These are phyloP conservation scores for Labeo catla DNA, from an alignment of 2,113 vertebrate species.

Conservation along the genomic window DNA sequence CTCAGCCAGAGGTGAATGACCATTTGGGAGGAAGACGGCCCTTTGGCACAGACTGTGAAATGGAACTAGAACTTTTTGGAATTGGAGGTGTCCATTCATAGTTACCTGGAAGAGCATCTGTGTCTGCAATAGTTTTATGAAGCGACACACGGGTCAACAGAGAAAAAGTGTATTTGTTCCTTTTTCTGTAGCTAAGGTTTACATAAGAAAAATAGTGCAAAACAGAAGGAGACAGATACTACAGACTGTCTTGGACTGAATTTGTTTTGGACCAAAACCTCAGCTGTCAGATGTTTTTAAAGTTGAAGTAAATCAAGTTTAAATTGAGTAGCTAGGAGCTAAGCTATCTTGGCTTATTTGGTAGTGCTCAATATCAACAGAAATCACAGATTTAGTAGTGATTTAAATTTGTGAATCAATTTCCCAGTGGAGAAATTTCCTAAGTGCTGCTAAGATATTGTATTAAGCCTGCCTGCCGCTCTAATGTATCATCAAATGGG, in stretches of 20 bases:
- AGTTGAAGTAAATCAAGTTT: background rate
- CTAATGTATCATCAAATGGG: background rate
- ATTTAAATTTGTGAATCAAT: slow-evolving; percentile 29
- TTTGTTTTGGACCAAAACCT: background rate
- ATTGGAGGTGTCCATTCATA: slow-evolving; percentile 35
- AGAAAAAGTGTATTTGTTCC: background rate
- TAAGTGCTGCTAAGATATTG: background rate
- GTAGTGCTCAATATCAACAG: background rate
- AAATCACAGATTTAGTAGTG: background rate
- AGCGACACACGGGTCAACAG: background rate
- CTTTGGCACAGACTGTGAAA: slow-evolving; percentile 42
- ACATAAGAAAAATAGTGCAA: background rate
- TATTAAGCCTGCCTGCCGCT: background rate
- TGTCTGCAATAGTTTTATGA: background rate
- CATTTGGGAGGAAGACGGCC: slow-evolving; percentile 33
- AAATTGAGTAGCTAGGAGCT: background rate
- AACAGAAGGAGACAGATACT: background rate
- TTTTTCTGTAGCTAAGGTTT: slow-evolving; percentile 7
- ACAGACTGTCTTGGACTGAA: background rate
- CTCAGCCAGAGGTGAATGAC: slow-evolving; percentile 46
- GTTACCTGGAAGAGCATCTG: slow-evolving; percentile 16
- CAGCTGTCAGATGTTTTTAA: background rate
- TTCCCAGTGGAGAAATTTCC: background rate
- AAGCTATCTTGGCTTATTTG: slow-evolving; percentile 25
- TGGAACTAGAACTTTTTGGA: slow-evolving; percentile 46